phyloP scores from a whole-genome alignment of 2,113 vertebrate species.

The Cryptomyrus ogoouensis region DNA sequence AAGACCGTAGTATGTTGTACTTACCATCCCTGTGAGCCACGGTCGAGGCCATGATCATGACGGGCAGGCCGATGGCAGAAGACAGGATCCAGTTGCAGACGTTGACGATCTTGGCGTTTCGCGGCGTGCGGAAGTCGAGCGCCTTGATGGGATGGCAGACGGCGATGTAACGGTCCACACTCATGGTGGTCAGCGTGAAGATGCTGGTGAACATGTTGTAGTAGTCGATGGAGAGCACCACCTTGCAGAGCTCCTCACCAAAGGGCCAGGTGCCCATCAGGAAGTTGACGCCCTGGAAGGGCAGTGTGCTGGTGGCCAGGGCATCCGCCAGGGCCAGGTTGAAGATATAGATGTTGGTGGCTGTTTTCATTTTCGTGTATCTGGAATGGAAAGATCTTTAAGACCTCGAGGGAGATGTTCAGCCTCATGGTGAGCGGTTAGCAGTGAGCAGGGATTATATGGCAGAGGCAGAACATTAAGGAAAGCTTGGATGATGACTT shows the following conservation, averaged over 20 bases:
- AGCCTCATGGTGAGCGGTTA: not conserved
- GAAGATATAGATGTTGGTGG: conserved; percentile 99
- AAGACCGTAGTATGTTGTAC: not conserved
- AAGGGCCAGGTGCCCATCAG: conserved; percentile 97
- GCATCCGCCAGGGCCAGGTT: conserved; percentile 94
- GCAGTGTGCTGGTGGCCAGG: conserved; percentile 89
- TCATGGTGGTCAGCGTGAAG: conserved; percentile 98
- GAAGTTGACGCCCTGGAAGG: conserved; percentile 96
- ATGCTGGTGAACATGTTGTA: conserved; percentile 99
- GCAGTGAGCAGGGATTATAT: not conserved
- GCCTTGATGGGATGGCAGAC: conserved; percentile 97
- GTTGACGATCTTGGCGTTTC: conserved; percentile 96
- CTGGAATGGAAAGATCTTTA: conserved; percentile 51
- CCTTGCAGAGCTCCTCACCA: conserved; percentile 86
- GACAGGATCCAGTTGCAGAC: conserved; percentile 97
- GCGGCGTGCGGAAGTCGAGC: conserved; percentile 89
- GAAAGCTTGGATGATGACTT: not conserved
- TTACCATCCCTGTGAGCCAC: conserved; percentile 53
- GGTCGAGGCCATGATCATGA: conserved; percentile 96
- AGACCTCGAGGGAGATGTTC: not conserved
- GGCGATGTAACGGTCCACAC: conserved; percentile 92
- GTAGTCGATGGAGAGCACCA: conserved; percentile 95
- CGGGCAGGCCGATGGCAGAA: conserved; percentile 92
- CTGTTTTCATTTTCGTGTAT: conserved; percentile 99
- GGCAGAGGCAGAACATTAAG: not conserved